Conservation (phyloP, 1,140 invertebrate species). For the Sipha flava region DNA sequence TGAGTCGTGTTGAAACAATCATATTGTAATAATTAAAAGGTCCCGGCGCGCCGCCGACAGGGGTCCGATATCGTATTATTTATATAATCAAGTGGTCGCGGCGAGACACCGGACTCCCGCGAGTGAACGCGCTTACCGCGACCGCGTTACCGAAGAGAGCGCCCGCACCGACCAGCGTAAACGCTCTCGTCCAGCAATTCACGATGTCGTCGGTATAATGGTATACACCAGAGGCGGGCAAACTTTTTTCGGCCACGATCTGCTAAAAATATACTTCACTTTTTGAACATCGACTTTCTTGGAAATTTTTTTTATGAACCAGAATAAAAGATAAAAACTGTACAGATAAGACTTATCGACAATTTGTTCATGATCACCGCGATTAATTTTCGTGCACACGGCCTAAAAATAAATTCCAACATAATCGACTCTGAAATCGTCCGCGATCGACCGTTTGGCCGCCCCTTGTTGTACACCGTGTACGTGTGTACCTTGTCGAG, state of each 20-base stretch:
- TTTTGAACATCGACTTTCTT: too few species aligned
- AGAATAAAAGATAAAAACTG: too few species aligned
- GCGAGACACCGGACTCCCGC: background rate
- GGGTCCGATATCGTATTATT: slow-evolving; percentile 7
- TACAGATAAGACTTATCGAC: too few species aligned
- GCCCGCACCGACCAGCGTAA: background rate
- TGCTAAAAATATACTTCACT: too few species aligned
- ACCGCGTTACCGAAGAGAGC: background rate
- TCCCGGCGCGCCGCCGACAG: background rate
- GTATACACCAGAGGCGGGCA: background rate
- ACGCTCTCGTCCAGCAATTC: background rate
- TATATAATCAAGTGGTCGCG: slow-evolving; percentile 19
- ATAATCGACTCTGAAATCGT: background rate
- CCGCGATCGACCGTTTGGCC: background rate
- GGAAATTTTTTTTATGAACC: too few species aligned
- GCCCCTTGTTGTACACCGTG: background rate
- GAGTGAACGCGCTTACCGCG: background rate
- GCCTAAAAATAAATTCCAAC: background rate
- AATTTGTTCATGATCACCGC: too few species aligned
- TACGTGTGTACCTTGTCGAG: background rate
- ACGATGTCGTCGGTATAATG: background rate
- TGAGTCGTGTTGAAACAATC: slow-evolving; percentile 31
- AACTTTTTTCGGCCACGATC: too few species aligned
- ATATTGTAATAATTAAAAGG: slow-evolving; percentile 23
- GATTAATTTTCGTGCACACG: too few species aligned